Evolutionary conservation across 2,888 invertebrate genomes (phyloP), one percentile per base, ranked within the genome.

Genomic region (Cepaea hortensis): DNA sequence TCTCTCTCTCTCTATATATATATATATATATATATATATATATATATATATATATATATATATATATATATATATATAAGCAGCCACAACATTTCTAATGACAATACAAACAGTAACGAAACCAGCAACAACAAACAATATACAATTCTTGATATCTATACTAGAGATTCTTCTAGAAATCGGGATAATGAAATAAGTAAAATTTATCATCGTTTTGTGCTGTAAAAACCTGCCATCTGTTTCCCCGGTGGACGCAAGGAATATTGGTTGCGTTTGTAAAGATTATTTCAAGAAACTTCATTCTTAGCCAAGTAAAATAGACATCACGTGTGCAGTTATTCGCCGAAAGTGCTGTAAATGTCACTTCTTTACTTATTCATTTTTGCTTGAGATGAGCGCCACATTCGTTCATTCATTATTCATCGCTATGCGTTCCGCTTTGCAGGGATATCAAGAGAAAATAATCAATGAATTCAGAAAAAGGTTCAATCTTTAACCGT

Each of bases 391-490:
- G 79, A 79, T 79, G 62, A 79, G 62, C 15, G 18, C 18, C 23
- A 62, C 35, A 35, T 62, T 20, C 68, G 18, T 62, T 35, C 35
- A 35, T 62, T 62, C 46, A 77, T 55, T 77, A 77, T 77, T 62
- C 35, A 35, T 55, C 13, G 23, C 35, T 35, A 62, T 35, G 79
- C 55, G 62, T 35, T 55, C 61, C 62, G 15, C 23, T 11, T 35
- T 62, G 13, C 9, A 62, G 13, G 55, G 62, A 79, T 35, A 79
- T n/a, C 70, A 9, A 50, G 55, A 55, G 73, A 72, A 72, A 72
- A 82, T 55, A 82, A 82, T 82, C 82, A 82, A 82, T 82, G 82
- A 55, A 72, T 82, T 82, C 55, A 50, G 82, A 82, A 35, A 35
- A 55, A 13, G 55, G 23, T 73, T 68, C 81, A 81, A 15, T 70